phyloP scores from a whole-genome alignment of 64 coral and sea anemone genomes.

The Actinia equina region DNA sequence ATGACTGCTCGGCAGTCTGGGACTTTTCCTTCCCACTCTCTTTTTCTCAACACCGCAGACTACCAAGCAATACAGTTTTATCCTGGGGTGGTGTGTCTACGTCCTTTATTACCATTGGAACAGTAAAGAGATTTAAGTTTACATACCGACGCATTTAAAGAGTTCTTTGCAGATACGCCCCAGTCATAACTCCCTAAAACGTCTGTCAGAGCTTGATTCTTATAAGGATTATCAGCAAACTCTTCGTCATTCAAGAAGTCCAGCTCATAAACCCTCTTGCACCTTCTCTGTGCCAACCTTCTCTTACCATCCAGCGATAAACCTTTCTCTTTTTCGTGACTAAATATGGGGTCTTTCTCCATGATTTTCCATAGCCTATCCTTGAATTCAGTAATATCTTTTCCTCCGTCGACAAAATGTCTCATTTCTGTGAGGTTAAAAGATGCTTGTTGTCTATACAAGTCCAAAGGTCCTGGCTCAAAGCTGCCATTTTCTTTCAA shows the following conservation, averaged over 20 bases:
- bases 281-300: constrained; percentile 53
- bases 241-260: constrained; percentile 77
- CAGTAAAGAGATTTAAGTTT: background rate
- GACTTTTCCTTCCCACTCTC: too few relatives aligned
- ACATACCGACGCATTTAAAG: constrained; percentile 33
- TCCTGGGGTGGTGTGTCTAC: too few relatives aligned
- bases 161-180: constrained; percentile 54
- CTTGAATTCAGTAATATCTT: constrained; percentile 73
- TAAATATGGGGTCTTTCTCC: constrained; percentile 84
- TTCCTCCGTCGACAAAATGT: constrained; percentile 80
- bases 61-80: too few relatives aligned
- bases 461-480: constrained; percentile 68
- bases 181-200: constrained; percentile 74
- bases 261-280: constrained; percentile 64
- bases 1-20: too few relatives aligned
- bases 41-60: too few relatives aligned
- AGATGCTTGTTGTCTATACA: constrained; percentile 64
- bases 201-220: constrained; percentile 40
- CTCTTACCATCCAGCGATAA: constrained; percentile 59
- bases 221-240: constrained; percentile 52
- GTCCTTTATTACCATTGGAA: too few relatives aligned
- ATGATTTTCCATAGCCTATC: constrained; percentile 69
- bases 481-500: constrained; percentile 20
- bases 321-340: constrained; percentile 45
- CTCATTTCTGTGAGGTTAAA: constrained; percentile 87